Percentiles rank a stretch among this genome's conserved stretches.
Conservation (phyloP, 37 sponge, comb jelly and placozoan species). For the Ephydatia muelleri region DNA sequence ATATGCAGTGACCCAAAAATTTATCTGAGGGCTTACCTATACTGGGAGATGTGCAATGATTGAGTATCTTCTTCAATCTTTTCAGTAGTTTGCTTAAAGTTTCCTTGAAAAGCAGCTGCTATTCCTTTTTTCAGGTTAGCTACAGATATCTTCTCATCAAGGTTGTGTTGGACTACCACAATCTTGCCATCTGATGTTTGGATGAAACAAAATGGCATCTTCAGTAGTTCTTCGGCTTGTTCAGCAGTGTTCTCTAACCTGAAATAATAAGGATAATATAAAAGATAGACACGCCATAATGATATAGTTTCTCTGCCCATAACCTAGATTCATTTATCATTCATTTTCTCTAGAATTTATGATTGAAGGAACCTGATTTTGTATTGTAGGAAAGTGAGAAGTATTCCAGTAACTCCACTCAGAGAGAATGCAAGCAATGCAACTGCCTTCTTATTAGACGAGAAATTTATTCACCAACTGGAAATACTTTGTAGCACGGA, state of each 20-base stretch:
- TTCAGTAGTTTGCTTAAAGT: conserved; percentile 23
- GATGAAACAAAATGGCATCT: conserved; percentile 29
- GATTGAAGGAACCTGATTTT: too few species aligned
- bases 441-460: too few species aligned
- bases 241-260: neutral
- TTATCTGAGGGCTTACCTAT: conserved; percentile 6
- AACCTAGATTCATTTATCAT: too few species aligned
- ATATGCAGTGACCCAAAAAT: too few species aligned
- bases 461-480: too few species aligned
- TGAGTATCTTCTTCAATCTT: conserved; percentile 34
- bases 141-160: conserved; percentile 1
- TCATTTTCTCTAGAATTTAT: too few species aligned
- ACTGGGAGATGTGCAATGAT: conserved; percentile 32
- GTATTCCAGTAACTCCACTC: too few species aligned
- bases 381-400: too few species aligned
- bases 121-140: conserved; percentile 59
- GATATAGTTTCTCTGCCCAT: too few species aligned
- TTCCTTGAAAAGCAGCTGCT: conserved; percentile 57
- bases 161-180: conserved; percentile 24
- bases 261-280: neutral
- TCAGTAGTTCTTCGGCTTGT: neutral
- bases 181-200: conserved; percentile 46
- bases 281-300: too few species aligned
- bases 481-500: too few species aligned
- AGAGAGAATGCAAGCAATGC: too few species aligned